Percentiles rank a stretch among this genome's conserved stretches.
phyloP scores from a whole-genome alignment of 2,113 vertebrate genomes.

The Sminthopsis crassicaudata region DNA sequence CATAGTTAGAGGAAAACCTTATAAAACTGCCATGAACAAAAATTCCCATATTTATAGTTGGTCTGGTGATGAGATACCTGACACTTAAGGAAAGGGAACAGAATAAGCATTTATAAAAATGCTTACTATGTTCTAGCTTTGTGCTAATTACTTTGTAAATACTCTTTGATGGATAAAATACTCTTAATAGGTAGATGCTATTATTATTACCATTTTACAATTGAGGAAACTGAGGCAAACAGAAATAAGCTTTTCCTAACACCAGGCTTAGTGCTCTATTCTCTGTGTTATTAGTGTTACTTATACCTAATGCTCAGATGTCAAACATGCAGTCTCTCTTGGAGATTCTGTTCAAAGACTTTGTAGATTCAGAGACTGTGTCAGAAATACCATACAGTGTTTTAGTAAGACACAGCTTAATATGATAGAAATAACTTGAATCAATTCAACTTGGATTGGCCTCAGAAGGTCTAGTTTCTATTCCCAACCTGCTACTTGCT shows the following conservation, averaged over 20 bases:
- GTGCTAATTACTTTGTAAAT: too few relatives aligned
- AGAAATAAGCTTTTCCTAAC: neutral
- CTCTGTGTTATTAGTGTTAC: neutral
- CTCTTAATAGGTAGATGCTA: too few relatives aligned
- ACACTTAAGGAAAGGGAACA: too few relatives aligned
- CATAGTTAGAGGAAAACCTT: too few relatives aligned
- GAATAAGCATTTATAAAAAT: too few relatives aligned
- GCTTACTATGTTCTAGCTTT: too few relatives aligned
- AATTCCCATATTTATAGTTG: too few relatives aligned
- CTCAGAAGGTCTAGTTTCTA: neutral
- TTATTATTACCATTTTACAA: neutral
- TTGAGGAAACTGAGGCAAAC: neutral
- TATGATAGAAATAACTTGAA: neutral
- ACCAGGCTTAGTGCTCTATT: neutral
- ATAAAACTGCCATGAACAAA: too few relatives aligned
- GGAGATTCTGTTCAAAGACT: neutral
- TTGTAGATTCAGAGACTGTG: neutral
- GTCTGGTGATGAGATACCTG: too few relatives aligned
- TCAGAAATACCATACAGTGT: neutral
- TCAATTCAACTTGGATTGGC: neutral
- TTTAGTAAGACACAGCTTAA: neutral
- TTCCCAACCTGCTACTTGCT: neutral
- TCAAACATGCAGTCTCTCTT: neutral
- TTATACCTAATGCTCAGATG: neutral
- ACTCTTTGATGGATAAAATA: too few relatives aligned